A percentile compares a stretch with the other conserved stretches of the same genome.
Evolutionary conservation across 2,888 invertebrate species (phyloP).

Genomic region (Calephelis perditalis): DNA sequence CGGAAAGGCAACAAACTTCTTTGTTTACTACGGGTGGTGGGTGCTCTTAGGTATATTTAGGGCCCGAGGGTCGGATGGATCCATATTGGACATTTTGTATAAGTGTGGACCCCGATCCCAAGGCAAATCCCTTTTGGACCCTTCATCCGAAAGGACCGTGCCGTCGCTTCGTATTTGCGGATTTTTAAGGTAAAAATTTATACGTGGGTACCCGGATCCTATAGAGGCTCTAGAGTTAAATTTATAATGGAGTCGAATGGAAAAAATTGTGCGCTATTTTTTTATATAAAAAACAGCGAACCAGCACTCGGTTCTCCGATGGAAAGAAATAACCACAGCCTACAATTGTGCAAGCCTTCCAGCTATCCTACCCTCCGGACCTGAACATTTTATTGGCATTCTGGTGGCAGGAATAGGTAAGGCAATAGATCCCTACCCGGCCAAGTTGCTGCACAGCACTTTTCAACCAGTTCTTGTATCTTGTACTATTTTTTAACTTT

Average conservation of each 20-base stretch:
- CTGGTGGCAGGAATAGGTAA: too few relatives aligned
- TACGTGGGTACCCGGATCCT: slow-evolving; percentile 48
- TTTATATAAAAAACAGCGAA: not conserved
- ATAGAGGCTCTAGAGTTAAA: slow-evolving; percentile 33
- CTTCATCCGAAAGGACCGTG: slow-evolving; percentile 55
- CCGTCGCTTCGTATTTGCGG: slow-evolving; percentile 70
- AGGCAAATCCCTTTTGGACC: slow-evolving; percentile 76
- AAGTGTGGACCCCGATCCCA: slow-evolving; percentile 74
- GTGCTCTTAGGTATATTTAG: slow-evolving; percentile 56
- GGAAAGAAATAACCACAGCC: too few relatives aligned
- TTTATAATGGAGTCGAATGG: slow-evolving; percentile 34
- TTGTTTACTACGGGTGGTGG: slow-evolving; percentile 59
- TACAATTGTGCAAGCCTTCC: too few relatives aligned
- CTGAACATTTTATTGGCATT: too few relatives aligned
- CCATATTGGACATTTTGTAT: slow-evolving; percentile 77
- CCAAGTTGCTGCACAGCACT: too few relatives aligned
- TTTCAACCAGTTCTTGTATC: too few relatives aligned
- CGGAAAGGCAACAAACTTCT: slow-evolving; percentile 63
- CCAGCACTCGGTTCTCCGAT: too few relatives aligned
- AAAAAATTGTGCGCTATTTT: slow-evolving; percentile 14
- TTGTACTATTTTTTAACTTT: too few relatives aligned
- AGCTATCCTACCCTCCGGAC: too few relatives aligned
- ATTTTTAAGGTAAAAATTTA: slow-evolving; percentile 78
- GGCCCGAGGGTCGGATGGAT: slow-evolving; percentile 49
- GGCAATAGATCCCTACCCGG: too few relatives aligned